These are phyloP conservation scores for Vesta saturnalis DNA, from an alignment of 2,888 invertebrate species.

Conservation along the genomic window DNA sequence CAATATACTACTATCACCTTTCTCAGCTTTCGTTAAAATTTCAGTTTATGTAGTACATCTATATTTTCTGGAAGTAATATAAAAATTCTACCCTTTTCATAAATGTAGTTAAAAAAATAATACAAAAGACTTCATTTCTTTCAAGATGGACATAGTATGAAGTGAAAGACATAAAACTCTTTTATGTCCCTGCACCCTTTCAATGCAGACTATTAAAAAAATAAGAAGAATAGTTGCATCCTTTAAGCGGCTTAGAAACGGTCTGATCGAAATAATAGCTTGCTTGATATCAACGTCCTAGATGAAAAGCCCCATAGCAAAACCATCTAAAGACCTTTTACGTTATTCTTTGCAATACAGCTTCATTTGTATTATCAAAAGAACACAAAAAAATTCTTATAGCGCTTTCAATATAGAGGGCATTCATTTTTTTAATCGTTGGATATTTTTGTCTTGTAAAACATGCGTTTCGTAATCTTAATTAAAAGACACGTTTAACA, in stretches of 20 bases:
- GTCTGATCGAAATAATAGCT: conserved; percentile 37
- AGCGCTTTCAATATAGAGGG: neutral
- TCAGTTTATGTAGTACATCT: neutral
- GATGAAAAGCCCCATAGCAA: conserved; percentile 27
- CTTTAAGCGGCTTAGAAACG: conserved; percentile 38
- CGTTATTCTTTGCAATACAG: conserved; percentile 18
- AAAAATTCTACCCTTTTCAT: too few species aligned
- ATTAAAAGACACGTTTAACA: conserved; percentile 10
- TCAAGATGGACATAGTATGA: conserved; percentile 17
- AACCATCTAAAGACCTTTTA: conserved; percentile 26
- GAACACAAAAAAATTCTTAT: conserved; percentile 18
- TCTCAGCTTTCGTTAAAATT: neutral
- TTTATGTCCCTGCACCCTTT: conserved; percentile 40
- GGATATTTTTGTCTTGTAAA: conserved; percentile 4
- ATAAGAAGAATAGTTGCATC: conserved; percentile 38
- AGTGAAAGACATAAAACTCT: conserved; percentile 37
- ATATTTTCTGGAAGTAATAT: too few species aligned
- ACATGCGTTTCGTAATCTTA: conserved; percentile 6
- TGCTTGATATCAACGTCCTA: conserved; percentile 32
- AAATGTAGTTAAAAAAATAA: neutral
- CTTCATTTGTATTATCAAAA: conserved; percentile 26
- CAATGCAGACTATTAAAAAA: conserved; percentile 34
- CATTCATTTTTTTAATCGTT: conserved; percentile 9
- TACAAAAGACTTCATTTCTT: conserved; percentile 19
- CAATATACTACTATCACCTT: neutral